These are phyloP conservation scores for Thysanoteuthis rhombus DNA, from an alignment of 2,888 invertebrate species.

Conservation along the genomic window DNA sequence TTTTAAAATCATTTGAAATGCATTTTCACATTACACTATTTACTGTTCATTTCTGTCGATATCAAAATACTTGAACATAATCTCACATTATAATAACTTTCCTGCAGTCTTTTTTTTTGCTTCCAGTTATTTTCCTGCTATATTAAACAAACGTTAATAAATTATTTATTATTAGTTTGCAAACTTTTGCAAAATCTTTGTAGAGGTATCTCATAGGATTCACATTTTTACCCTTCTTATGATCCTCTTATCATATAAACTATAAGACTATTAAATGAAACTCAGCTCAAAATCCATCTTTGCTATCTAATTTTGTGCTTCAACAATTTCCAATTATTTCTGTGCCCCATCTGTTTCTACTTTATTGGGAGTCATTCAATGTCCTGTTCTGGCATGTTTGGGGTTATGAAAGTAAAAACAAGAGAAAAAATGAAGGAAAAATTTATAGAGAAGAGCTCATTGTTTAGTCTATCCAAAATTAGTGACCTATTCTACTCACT, in stretches of 20 bases:
- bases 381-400: not conserved
- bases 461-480: not conserved
- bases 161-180: too few relatives aligned
- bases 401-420: not conserved
- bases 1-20: too few relatives aligned
- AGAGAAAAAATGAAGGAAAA: not conserved
- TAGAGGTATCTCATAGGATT: not conserved
- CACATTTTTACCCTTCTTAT: not conserved
- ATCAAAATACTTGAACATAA: too few relatives aligned
- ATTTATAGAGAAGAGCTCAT: not conserved
- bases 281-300: not conserved
- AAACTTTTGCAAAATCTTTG: not conserved
- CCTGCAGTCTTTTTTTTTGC: too few relatives aligned
- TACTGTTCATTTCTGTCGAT: too few relatives aligned
- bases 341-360: not conserved
- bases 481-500: not conserved
- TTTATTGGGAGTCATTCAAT: not conserved
- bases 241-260: not conserved
- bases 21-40: too few relatives aligned
- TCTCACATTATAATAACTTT: too few relatives aligned
- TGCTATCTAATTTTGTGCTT: not conserved
- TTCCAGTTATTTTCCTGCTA: too few relatives aligned
- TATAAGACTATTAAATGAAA: not conserved
- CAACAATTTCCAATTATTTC: not conserved
- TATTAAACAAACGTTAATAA: too few relatives aligned